Evolutionary conservation across 1,140 invertebrate species (phyloP).

Genomic region (Drosophila azteca): DNA sequence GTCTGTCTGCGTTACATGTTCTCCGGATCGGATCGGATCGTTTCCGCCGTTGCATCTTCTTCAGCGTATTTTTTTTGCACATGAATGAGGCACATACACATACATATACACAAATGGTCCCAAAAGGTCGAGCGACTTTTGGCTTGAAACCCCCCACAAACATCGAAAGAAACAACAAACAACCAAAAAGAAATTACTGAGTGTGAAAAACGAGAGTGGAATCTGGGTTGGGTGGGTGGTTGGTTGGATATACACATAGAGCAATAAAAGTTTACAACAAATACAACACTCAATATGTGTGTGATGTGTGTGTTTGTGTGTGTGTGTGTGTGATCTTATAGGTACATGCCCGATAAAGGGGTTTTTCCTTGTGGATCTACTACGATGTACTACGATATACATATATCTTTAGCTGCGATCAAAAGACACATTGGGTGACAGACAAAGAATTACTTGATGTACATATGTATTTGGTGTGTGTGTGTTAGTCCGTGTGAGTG

Average conservation of each 20-base stretch:
- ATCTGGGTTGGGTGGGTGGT: conserved; percentile 30
- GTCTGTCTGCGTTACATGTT: conserved; percentile 7
- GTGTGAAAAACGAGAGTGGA: conserved; percentile 42
- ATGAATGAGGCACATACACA: conserved; percentile 26
- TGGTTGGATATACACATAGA: conserved; percentile 55
- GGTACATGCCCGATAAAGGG: conserved; percentile 23
- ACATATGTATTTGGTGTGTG: not conserved
- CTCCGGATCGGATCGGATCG: conserved; percentile 29
- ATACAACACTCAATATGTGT: conserved; percentile 59
- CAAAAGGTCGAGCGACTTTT: conserved; percentile 14
- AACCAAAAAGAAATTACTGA: conserved; percentile 6
- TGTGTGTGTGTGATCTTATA: conserved; percentile 23
- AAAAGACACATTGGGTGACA: conserved; percentile 35
- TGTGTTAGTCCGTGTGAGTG: conserved; percentile 12
- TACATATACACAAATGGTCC: conserved; percentile 27
- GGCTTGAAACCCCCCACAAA: no score
- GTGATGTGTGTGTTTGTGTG: conserved; percentile 15
- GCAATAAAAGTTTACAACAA: conserved; percentile 62
- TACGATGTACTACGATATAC: conserved; percentile 2
- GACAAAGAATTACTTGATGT: conserved; percentile 31
- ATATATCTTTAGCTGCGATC: conserved; percentile 31
- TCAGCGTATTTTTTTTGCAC: conserved; percentile 7
- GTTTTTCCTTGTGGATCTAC: conserved; percentile 10
- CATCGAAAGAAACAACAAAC: no score
- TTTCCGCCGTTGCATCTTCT: conserved; percentile 42